phyloP scores from a whole-genome alignment of 1,140 invertebrate species.

The Andricus grossulariae region DNA sequence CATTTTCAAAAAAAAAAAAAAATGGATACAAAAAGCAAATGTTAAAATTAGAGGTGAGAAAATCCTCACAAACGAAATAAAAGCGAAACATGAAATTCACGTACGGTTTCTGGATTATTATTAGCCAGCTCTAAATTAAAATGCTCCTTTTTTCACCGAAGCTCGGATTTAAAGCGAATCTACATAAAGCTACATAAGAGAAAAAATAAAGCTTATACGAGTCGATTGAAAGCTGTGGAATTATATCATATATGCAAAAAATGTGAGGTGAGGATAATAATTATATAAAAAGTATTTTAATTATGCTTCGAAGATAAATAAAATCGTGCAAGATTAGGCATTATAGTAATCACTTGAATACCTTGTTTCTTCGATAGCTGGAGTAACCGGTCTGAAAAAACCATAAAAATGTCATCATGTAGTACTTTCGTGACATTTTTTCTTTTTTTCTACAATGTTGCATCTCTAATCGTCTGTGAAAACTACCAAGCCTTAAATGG shows the following conservation, averaged over 20 bases:
- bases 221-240: conserved; percentile 2
- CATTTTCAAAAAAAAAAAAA: no score
- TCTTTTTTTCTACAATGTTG: conserved; percentile 34
- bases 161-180: not conserved
- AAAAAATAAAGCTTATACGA: not conserved
- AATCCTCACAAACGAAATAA: no score
- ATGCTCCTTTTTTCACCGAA: not conserved
- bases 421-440: conserved; percentile 36
- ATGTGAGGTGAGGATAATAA: not conserved
- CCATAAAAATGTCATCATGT: conserved; percentile 64
- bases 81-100: no score
- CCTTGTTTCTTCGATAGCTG: conserved; percentile 67
- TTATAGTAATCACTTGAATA: conserved; percentile 40
- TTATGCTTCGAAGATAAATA: conserved; percentile 39
- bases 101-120: no score
- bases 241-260: not conserved
- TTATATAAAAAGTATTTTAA: not conserved
- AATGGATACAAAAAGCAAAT: no score
- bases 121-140: no score
- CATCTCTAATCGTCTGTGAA: conserved; percentile 20
- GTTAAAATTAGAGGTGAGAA: no score
- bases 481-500: conserved; percentile 20
- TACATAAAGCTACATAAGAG: not conserved
- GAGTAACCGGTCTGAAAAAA: conserved; percentile 66
- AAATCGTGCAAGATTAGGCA: conserved; percentile 56